Base-by-base conservation (phyloP, 2,888 invertebrate species). In the Venusia cambrica region DNA sequence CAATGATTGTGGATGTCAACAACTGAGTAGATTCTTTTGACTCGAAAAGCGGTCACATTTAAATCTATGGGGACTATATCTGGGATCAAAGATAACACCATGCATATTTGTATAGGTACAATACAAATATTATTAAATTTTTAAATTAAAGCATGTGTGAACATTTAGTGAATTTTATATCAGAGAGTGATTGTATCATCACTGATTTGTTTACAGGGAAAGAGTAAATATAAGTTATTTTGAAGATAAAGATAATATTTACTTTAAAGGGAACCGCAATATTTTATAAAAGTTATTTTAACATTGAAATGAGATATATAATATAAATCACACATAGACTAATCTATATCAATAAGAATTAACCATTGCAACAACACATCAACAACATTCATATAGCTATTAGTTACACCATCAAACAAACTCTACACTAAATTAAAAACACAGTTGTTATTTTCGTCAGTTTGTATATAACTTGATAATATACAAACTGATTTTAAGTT, bases 321-420 rank as follows among this genome's bases (percentile, higher is more conserved):
- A 62, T 27, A 24, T 25, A 68, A 67, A 73, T 68, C 79, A 84
- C 83, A 84, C 81, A 73, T 50, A 80, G 63, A 53, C 84, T 84
- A 84, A 73, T 56, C 79, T 81, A 81, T 60, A 48, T 59, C 22
- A 60, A 35, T 30, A 48, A 70, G 40, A 45, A 65, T 66, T 67
- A 65, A 68, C 73, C 65, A 78, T 79, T 65, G 75, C 80, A 84
- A 83, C 73, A 80, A 68, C 83, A 85, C 84, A 83, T 61, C 74
- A 77, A 84, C 79, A 83, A 85, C 85, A 85, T 77, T 73, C 69
- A 80, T 71, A 63, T 80, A 81, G 80, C 85, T 87, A 87, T 76
- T 51, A 54, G 60, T 70, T 66, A 85, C 85, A 78, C 77, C 84
- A 87, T 62, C 73, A 75, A 77, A 77, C 77, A 83, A n/a, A 70